These are phyloP conservation scores for Microcebus jonahi DNA, from an alignment of 2,113 vertebrate genomes.

Conservation along the genomic window DNA sequence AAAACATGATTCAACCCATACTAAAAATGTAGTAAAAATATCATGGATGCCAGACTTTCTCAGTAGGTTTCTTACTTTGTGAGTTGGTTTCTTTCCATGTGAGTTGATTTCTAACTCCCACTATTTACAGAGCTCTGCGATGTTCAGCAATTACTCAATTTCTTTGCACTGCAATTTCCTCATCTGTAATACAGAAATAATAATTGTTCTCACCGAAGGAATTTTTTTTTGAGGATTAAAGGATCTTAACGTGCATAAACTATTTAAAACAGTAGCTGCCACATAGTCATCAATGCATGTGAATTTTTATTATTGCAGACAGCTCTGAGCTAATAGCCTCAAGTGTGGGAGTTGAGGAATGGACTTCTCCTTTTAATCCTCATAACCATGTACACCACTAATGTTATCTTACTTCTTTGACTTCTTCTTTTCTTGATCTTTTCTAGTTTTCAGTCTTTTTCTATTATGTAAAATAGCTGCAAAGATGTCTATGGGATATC, in stretches of 20 bases:
- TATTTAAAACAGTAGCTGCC: not conserved
- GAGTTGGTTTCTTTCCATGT: not conserved
- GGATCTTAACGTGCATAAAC: not conserved
- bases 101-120: not conserved
- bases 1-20: not conserved
- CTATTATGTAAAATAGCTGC: not conserved
- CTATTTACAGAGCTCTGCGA: not conserved
- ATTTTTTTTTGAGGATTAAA: not conserved
- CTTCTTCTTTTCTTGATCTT: not conserved
- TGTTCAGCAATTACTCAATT: not conserved
- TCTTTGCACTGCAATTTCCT: not conserved
- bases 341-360: not conserved
- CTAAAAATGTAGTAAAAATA: not conserved
- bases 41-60: accelerated
- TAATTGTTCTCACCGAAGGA: not conserved
- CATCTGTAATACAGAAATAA: not conserved
- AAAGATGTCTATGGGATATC: not conserved
- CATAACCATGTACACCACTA: not conserved
- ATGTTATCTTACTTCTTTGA: not conserved
- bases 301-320: not conserved
- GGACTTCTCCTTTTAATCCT: too few relatives aligned
- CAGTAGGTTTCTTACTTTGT: not conserved
- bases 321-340: not conserved
- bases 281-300: accelerated
- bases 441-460: not conserved